Base-by-base conservation (phyloP, 2,888 invertebrate species). In the Cephonodes hylas region DNA sequence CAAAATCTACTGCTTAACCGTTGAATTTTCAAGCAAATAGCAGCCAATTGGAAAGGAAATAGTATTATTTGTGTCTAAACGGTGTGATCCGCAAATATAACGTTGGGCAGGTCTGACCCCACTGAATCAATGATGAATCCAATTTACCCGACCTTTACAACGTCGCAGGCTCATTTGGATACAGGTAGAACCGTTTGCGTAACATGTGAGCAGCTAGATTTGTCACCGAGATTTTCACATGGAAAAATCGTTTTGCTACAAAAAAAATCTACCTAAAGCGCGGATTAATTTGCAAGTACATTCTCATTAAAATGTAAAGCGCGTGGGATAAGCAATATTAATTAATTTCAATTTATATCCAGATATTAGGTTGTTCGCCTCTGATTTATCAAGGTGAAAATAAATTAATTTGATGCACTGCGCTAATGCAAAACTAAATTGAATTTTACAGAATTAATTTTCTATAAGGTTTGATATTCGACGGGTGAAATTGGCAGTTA, bases 61-160 rank as follows among this genome's bases (percentile, higher is more conserved):
- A 61, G 46, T 64, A 69, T 70, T 66, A 76, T 81, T 77, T 77
- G 73, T 70, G 69, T 65, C 68, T 71, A 76, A 77, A 77, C 74
- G 77, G 69, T 63, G 70, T 75, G 71, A 78, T 80, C 73, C 75
- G 66, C 73, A 73, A 72, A 76, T 72, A 73, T 68, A 69, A 62
- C 75, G 69, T 76, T 77, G 76, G 74, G 75, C 74, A 63, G 64
- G 75, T 79, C 75, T 84, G 83, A 85, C 86, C 86, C 84, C 82
- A 82, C 78, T 87, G 86, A 86, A 88, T 88, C 81, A 85, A 81
- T 86, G 84, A 87, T 85, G 85, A 86, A 85, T 85, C 80, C 83
- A 87, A 86, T 87, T 84, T 80, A 70, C 67, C 72, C 70, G 69
- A 72, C 79, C 77, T 79, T 80, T 77, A 75, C 76, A 59, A 69